These are phyloP conservation scores for Tetranychus urticae DNA, from an alignment of 1,140 invertebrate species.

Conservation along the genomic window DNA sequence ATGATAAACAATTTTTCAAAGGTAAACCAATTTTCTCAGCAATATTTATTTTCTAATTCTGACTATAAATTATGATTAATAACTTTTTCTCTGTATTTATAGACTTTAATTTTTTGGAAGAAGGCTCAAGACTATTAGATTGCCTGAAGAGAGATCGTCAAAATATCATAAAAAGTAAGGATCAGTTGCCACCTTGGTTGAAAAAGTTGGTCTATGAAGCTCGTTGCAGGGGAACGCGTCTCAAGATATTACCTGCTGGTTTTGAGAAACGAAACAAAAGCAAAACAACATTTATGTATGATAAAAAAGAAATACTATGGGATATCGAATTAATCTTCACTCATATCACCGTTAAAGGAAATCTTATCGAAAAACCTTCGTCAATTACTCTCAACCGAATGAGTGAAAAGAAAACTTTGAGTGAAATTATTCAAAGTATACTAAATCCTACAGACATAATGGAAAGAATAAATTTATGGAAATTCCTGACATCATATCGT, in stretches of 20 bases:
- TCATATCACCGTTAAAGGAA: not conserved
- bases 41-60: not conserved
- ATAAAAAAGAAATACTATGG: slow-evolving; percentile 1
- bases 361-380: not conserved
- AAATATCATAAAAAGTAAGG: not conserved
- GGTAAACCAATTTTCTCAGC: not conserved
- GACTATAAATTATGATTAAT: not conserved
- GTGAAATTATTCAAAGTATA: not conserved
- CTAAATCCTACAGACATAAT: not conserved
- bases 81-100: not conserved
- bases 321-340: slow-evolving; percentile 3
- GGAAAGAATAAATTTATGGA: not conserved
- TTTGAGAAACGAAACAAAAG: not conserved
- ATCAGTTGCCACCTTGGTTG: not conserved
- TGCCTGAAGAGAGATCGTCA: not conserved
- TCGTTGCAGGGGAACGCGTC: not conserved
- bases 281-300: not conserved
- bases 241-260: not conserved
- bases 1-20: not conserved
- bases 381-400: not conserved
- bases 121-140: not conserved
- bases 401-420: not conserved
- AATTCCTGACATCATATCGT: not conserved
- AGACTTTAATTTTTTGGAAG: slow-evolving; percentile 1
- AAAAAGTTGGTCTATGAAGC: slow-evolving; percentile 1